These are phyloP conservation scores for Caenorhabditis zanzibari DNA, from an alignment of 2,888 invertebrate species.

Conservation along the genomic window DNA sequence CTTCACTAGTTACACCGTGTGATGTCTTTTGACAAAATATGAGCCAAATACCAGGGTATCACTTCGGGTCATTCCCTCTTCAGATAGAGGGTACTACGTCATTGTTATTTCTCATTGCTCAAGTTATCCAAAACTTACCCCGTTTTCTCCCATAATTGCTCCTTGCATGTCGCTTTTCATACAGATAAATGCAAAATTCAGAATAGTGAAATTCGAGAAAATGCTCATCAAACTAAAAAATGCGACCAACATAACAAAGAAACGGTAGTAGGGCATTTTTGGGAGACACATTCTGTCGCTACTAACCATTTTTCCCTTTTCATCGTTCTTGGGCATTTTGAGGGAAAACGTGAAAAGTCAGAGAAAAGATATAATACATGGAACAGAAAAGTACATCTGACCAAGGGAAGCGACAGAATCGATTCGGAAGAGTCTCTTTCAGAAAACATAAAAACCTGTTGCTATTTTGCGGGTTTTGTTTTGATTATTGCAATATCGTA, in stretches of 20 bases:
- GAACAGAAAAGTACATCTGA: neutral
- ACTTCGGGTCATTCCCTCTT: too few relatives aligned
- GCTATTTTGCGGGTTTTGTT: too few relatives aligned
- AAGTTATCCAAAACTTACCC: conserved; percentile 28
- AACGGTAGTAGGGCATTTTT: conserved; percentile 54
- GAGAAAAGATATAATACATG: neutral
- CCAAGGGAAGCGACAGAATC: neutral
- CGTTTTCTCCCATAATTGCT: conserved; percentile 29
- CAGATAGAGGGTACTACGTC: too few relatives aligned
- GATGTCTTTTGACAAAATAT: too few relatives aligned
- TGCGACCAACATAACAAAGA: conserved; percentile 54
- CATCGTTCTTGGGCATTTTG: conserved; percentile 2
- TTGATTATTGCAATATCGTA: too few relatives aligned
- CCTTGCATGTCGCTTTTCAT: conserved; percentile 57
- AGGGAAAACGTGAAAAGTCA: neutral
- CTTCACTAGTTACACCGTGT: too few relatives aligned
- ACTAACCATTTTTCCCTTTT: conserved; percentile 11
- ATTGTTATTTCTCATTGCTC: too few relatives aligned
- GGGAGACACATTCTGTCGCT: conserved; percentile 37
- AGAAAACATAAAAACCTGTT: too few relatives aligned
- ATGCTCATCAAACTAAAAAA: conserved; percentile 60
- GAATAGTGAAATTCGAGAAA: conserved; percentile 59
- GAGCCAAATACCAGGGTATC: too few relatives aligned
- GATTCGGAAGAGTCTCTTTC: too few relatives aligned
- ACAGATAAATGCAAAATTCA: conserved; percentile 64